A percentile compares a stretch with the other conserved stretches of the same genome.
Evolutionary conservation across 2,888 invertebrate species (phyloP).

Genomic region (Volucella bombylans): DNA sequence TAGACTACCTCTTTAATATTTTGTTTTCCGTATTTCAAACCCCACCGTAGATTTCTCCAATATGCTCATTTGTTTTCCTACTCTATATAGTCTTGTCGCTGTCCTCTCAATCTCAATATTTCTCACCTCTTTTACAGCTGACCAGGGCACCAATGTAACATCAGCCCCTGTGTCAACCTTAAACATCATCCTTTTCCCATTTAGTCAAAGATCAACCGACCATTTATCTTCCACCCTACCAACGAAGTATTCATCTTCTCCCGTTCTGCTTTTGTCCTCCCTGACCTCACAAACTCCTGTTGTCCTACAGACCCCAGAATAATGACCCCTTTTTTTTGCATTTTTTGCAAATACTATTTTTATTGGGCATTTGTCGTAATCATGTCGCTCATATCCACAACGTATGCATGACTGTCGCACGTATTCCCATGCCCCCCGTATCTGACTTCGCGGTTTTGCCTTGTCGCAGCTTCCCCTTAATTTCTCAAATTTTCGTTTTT

Average conservation of each 20-base stretch:
- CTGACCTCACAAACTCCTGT: constrained; percentile 22
- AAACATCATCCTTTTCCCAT: neutral
- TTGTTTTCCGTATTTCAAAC: constrained; percentile 13
- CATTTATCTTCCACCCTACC: constrained; percentile 29
- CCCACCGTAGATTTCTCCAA: neutral
- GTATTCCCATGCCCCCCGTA: neutral
- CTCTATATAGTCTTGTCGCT: constrained; percentile 22
- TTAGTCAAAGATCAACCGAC: constrained; percentile 41
- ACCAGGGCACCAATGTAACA: constrained; percentile 25
- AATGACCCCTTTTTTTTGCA: constrained; percentile 20
- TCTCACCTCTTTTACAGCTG: neutral
- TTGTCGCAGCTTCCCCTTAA: neutral
- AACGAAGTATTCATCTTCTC: constrained; percentile 20
- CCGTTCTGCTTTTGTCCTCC: constrained; percentile 1
- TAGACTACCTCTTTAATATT: constrained; percentile 5
- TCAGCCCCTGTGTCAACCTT: constrained; percentile 38
- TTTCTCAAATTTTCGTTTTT: neutral
- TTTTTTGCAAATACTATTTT: constrained; percentile 13
- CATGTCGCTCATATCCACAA: constrained; percentile 37
- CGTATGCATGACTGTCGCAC: constrained; percentile 5
- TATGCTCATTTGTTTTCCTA: neutral
- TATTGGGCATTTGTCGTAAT: constrained; percentile 19
- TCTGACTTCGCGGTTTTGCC: neutral
- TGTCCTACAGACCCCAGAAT: constrained; percentile 22
- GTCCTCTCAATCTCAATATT: constrained; percentile 7